Conservation (phyloP, 1,140 invertebrate species). For the Episyrphus balteatus region DNA sequence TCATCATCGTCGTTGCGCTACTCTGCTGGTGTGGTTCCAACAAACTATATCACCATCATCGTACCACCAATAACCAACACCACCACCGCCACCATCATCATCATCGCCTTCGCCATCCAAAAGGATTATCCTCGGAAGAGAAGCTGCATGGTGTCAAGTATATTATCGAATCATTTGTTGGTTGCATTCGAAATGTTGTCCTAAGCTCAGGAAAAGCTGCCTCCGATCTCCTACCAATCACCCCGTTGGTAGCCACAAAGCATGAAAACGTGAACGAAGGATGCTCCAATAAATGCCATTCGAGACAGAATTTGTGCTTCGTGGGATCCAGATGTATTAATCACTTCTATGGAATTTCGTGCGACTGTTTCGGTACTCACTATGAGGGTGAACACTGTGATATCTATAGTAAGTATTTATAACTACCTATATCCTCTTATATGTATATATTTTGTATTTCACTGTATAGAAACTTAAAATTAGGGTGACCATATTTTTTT, state of each 20-base stretch:
- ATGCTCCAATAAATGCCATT: conserved; percentile 69
- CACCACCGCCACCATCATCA: not conserved
- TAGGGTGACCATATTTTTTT: no score
- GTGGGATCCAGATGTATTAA: conserved; percentile 75
- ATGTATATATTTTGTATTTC: no score
- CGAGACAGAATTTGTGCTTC: conserved; percentile 70
- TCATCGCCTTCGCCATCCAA: not conserved
- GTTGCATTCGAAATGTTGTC: conserved; percentile 77
- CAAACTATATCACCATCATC: no score
- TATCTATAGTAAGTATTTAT: conserved; percentile 64
- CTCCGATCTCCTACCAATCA: conserved; percentile 64
- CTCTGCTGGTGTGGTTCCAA: no score
- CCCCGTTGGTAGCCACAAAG: conserved; percentile 68
- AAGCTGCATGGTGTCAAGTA: conserved; percentile 78
- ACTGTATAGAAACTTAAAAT: no score
- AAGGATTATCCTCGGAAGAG: conserved; percentile 74
- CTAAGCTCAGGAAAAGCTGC: conserved; percentile 72
- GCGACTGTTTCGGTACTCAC: conserved; percentile 82
- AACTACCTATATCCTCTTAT: not conserved
- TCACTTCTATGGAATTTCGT: conserved; percentile 74
- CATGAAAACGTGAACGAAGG: conserved; percentile 79
- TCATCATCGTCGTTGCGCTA: no score
- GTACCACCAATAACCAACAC: not conserved
- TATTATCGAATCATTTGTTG: conserved; percentile 83
- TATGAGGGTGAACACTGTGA: conserved; percentile 85